phyloP scores from a whole-genome alignment of 1,140 invertebrate genomes.

The Oreohelix idahoensis region DNA sequence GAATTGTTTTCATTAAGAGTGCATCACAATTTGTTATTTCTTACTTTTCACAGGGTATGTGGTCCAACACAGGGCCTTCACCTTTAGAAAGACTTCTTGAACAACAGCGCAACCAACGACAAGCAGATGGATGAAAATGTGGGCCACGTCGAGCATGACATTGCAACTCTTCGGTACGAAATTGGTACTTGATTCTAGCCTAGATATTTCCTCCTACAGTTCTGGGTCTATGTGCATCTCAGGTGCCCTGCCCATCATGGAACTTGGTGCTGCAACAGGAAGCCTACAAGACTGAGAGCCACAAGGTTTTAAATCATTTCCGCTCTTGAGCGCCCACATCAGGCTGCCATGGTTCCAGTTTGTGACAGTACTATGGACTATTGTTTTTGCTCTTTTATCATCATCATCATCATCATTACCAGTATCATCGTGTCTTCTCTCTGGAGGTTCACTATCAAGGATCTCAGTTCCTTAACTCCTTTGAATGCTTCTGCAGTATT shows the following conservation, averaged over 20 bases:
- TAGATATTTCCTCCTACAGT: background rate
- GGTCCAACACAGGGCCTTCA: conserved; percentile 84
- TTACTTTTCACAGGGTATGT: conserved; percentile 79
- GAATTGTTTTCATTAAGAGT: background rate
- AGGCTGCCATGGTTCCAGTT: background rate
- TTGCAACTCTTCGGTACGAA: background rate
- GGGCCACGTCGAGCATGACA: background rate
- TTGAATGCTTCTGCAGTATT: too few species aligned
- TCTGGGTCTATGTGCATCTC: background rate
- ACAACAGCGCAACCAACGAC: conserved; percentile 79
- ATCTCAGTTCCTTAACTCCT: background rate
- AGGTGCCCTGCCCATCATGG: background rate
- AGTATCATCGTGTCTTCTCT: background rate
- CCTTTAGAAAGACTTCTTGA: conserved; percentile 85
- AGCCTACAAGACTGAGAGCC: background rate
- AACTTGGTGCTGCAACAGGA: background rate
- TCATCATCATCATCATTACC: background rate
- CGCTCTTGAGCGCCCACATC: background rate
- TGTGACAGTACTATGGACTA: background rate
- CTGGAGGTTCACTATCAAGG: background rate
- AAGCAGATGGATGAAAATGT: conserved; percentile 53
- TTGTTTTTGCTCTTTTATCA: background rate
- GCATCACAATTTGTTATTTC: background rate
- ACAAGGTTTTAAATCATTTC: background rate
- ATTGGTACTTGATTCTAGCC: background rate